Evolutionary conservation across 2,113 vertebrate species (phyloP).

Genomic region (Cyanoramphus novaezelandiae): DNA sequence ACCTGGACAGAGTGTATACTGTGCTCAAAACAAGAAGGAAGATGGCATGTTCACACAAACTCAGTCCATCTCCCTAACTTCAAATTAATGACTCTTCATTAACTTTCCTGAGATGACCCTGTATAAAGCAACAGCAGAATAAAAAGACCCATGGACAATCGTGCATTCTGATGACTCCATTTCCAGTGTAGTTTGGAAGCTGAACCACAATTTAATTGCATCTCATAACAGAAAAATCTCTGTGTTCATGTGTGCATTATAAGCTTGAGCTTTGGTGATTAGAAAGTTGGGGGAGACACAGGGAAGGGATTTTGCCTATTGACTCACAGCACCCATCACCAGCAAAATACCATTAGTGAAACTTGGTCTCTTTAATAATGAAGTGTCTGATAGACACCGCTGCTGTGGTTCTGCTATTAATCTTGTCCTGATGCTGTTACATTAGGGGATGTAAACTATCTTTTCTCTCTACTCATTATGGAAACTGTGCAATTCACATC

Average conservation of each 20-base stretch:
- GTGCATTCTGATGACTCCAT: neutral
- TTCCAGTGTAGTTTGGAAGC: neutral
- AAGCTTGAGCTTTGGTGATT: slow-evolving; percentile 9
- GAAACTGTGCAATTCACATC: slow-evolving; percentile 54
- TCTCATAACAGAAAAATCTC: neutral
- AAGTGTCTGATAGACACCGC: slow-evolving; percentile 24
- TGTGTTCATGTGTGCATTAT: neutral
- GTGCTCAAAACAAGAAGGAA: neutral
- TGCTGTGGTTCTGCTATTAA: slow-evolving; percentile 47
- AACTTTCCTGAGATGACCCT: neutral
- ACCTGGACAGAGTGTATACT: neutral
- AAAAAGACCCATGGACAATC: neutral
- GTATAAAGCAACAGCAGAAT: neutral
- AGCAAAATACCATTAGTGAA: slow-evolving; percentile 36
- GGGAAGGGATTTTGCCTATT: slow-evolving; percentile 22
- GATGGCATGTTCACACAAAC: neutral
- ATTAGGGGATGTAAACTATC: slow-evolving; percentile 59
- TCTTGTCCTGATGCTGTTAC: slow-evolving; percentile 46
- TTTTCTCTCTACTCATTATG: slow-evolving; percentile 61
- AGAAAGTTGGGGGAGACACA: slow-evolving; percentile 14
- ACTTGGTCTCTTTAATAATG: slow-evolving; percentile 36
- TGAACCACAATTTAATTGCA: slow-evolving; percentile 34
- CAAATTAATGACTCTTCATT: slow-evolving; percentile 8
- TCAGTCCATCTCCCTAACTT: neutral
- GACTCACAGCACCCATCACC: slow-evolving; percentile 21